Base-by-base conservation (phyloP, 2,888 invertebrate genomes). In the Parapristionchus giblindavisi region DNA sequence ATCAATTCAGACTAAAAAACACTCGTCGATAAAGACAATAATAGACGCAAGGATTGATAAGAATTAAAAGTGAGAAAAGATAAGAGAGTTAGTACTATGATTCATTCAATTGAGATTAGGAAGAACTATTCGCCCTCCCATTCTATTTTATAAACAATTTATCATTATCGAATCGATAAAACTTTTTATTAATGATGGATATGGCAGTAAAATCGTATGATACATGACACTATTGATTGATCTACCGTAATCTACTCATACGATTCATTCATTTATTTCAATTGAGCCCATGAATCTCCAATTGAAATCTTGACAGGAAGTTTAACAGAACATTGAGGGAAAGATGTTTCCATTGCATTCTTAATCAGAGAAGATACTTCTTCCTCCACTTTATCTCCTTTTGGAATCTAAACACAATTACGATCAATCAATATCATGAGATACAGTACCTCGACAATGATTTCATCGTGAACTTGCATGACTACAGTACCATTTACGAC, bases 391-490 rank as follows among this genome's bases (percentile, higher is more conserved):
- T 38, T 24, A 8, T 65, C 65, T 43, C 34, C 70, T 21, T 54
- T 54, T 54, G 51, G 51, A 51, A 66, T 66, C 66, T 66, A 24
- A 27, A 66, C 21, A 14, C 5, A 54, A n/a, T 54, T 54, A 14
- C 21, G 24, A 48, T 66, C 66, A 27, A 66, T 66, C 24, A 56
- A 29, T 3, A 29, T 6, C 8, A 29, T n/a, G 17, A 29, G 29
- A 3, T 21, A 56, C 17, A 11, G 36, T 27, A 71, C 93, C 91
- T 99, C 96, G 88, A 94, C 96, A 38, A 99, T 92, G 2, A 99
- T 91, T 90, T 99, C 99, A 89, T 99, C 98, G 88, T 99, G 98
- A 84, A 99, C 91, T 89, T 97, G 96, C 34, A 98, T 90, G 3
- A 97, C 92, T 21, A 97, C 91, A 78, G 84, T 87, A 5, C 87